Percentiles rank a stretch among this genome's conserved stretches.
phyloP scores from a whole-genome alignment of 2,113 vertebrate genomes.

The Plecturocebus donacophilus region DNA sequence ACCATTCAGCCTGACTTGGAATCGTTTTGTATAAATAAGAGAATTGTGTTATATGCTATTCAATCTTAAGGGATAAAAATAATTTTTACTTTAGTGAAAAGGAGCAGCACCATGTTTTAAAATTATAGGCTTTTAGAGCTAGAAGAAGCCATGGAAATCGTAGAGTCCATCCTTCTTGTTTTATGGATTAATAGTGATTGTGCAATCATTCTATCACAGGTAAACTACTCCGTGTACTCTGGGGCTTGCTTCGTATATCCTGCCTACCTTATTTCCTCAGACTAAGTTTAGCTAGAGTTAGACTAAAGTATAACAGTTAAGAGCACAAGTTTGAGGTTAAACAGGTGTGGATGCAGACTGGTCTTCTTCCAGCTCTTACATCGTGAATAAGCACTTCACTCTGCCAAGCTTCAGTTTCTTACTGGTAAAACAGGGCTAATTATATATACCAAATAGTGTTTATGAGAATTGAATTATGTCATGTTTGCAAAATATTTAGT shows the following conservation, averaged over 20 bases:
- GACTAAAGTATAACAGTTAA: background rate
- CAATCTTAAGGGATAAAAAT: conserved; percentile 68
- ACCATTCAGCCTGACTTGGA: conserved; percentile 28
- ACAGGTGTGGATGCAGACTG: background rate
- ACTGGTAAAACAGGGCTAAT: background rate
- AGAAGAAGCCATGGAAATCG: conserved; percentile 41
- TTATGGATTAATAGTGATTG: conserved; percentile 58
- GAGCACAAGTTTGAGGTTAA: background rate
- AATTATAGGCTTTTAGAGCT: conserved; percentile 57
- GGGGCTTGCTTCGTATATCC: background rate
- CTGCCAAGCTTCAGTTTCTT: background rate
- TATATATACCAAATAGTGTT: background rate
- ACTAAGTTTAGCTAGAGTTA: background rate
- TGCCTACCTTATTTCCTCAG: background rate
- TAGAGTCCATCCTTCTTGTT: conserved; percentile 47
- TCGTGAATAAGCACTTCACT: background rate
- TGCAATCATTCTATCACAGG: conserved; percentile 40
- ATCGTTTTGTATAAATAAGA: conserved; percentile 69
- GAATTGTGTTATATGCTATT: conserved; percentile 57
- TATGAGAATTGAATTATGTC: background rate
- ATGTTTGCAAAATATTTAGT: background rate
- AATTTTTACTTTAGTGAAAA: conserved; percentile 63
- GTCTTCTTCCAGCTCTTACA: background rate
- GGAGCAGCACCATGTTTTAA: conserved; percentile 55
- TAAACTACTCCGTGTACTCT: background rate